phyloP scores from a whole-genome alignment of 2,888 invertebrate species.

The Athripsodes cinereus region DNA sequence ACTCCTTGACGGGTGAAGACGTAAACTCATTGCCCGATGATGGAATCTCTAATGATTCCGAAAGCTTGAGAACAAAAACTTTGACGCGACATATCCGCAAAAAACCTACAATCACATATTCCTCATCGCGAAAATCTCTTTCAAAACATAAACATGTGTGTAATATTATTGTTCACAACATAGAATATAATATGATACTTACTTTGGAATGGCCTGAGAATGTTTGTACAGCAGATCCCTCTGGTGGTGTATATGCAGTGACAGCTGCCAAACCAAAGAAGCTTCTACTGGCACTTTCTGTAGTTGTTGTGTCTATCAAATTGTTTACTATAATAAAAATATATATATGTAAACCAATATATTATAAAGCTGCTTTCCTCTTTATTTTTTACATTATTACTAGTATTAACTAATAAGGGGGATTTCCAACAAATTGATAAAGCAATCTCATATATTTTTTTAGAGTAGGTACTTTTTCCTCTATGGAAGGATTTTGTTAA shows the following conservation, averaged over 20 bases:
- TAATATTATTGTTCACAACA: too few relatives aligned
- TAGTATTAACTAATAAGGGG: background rate
- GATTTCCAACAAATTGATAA: background rate
- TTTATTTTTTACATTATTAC: background rate
- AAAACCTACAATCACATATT: too few relatives aligned
- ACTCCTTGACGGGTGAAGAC: too few relatives aligned
- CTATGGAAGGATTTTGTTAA: too few relatives aligned
- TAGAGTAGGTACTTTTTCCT: too few relatives aligned
- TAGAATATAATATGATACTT: slow-evolving; percentile 20
- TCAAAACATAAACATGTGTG: too few relatives aligned
- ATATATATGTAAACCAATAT: background rate
- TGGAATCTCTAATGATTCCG: too few relatives aligned
- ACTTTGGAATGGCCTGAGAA: slow-evolving; percentile 63
- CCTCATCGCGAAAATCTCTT: too few relatives aligned
- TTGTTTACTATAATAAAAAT: slow-evolving; percentile 50
- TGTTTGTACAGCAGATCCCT: slow-evolving; percentile 48
- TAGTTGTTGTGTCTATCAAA: slow-evolving; percentile 41
- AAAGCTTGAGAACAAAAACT: too few relatives aligned
- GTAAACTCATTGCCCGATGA: too few relatives aligned
- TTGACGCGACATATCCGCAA: too few relatives aligned
- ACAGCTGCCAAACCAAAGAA: slow-evolving; percentile 49
- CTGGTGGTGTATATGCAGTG: slow-evolving; percentile 46
- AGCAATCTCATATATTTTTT: too few relatives aligned
- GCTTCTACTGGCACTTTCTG: slow-evolving; percentile 39
- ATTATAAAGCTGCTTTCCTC: background rate